Percentiles rank a stretch among this genome's conserved stretches.
Conservation (phyloP, 2,113 vertebrate genomes). For the Uria lomvia region DNA sequence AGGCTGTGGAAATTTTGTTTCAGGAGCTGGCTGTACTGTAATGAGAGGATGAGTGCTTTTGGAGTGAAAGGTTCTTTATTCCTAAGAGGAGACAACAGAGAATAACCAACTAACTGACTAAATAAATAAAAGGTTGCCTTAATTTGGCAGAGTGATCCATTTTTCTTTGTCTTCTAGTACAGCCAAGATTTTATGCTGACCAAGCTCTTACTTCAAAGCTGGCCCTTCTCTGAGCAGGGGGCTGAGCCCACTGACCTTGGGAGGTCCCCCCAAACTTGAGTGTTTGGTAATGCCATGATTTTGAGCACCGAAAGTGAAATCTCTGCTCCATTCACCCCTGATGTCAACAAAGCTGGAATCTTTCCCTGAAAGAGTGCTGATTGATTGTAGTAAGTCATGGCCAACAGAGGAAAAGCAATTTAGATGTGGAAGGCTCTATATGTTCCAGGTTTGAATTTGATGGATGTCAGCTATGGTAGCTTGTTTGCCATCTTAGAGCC, state of each 20-base stretch:
- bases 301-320: background rate
- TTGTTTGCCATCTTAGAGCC: background rate
- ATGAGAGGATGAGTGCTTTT: background rate
- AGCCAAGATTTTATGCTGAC: background rate
- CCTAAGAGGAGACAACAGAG: background rate
- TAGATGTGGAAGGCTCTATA: background rate
- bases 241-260: background rate
- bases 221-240: background rate
- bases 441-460: background rate
- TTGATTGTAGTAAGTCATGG: background rate
- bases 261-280: background rate
- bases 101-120: background rate
- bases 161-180: background rate
- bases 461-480: background rate
- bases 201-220: background rate
- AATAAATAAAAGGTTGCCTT: background rate
- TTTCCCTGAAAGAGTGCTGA: background rate
- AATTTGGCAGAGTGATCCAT: background rate
- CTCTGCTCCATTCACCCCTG: background rate
- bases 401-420: background rate
- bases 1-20: background rate
- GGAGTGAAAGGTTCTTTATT: background rate
- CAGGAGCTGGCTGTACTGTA: background rate
- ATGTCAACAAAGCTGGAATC: background rate
- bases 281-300: background rate